Conservation (phyloP, 2,888 invertebrate genomes). For the Zhengitettix transpicula region DNA sequence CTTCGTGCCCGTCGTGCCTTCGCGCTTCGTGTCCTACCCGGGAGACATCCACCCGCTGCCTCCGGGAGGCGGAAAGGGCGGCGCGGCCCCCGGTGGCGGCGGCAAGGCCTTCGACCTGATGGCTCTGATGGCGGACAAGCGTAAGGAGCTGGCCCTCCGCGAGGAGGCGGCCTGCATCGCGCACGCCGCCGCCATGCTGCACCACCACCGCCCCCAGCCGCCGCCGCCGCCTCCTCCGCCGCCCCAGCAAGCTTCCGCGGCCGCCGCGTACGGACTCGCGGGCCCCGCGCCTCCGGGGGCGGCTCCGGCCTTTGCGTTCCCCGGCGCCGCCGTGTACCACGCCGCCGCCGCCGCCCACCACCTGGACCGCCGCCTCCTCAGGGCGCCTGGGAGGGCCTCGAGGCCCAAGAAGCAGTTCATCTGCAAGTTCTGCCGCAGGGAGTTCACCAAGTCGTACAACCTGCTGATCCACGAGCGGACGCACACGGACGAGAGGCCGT, state of each 20-base stretch:
- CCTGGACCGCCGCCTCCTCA: conserved; percentile 49
- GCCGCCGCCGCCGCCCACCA: conserved; percentile 31
- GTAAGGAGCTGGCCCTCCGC: conserved; percentile 57
- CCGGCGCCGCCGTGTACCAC: conserved; percentile 4
- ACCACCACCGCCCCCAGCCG: conserved; percentile 35
- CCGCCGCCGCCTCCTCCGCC: conserved; percentile 11
- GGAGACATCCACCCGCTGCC: conserved; percentile 26
- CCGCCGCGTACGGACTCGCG: conserved; percentile 18
- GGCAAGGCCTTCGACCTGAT: conserved; percentile 52
- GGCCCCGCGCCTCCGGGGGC: conserved; percentile 21
- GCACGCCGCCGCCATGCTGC: conserved; percentile 37
- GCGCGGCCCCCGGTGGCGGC: conserved; percentile 23
- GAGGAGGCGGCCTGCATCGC: conserved; percentile 26
- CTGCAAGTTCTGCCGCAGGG: conserved; percentile 92
- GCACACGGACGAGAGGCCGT: conserved; percentile 92
- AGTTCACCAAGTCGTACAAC: conserved; percentile 96
- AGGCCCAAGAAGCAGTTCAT: conserved; percentile 91
- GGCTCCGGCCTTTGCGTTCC: conserved; percentile 17
- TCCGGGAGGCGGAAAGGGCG: conserved; percentile 36
- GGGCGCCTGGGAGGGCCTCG: conserved; percentile 31
- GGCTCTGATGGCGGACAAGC: conserved; percentile 81
- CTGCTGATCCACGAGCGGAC: conserved; percentile 93
- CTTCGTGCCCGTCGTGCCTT: conserved; percentile 75
- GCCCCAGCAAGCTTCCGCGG: conserved; percentile 5
- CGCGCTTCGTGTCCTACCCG: conserved; percentile 36